Percentiles rank a stretch among this genome's conserved stretches.
These are phyloP conservation scores for Spodoptera exigua DNA, from an alignment of 2,888 invertebrate species.

Conservation along the genomic window DNA sequence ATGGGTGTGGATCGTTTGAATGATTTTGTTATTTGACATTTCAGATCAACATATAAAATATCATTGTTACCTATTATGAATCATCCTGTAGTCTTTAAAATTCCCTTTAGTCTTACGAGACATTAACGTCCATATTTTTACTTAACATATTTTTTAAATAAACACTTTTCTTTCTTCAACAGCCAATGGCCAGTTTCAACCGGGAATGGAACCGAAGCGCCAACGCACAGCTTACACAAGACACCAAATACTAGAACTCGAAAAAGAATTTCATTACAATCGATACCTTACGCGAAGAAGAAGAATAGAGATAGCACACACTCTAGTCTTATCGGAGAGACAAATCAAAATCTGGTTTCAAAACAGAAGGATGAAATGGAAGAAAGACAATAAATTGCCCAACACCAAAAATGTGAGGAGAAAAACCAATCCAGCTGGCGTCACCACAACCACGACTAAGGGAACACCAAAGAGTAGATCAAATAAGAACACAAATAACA, in stretches of 20 bases:
- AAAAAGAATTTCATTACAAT: slow-evolving; percentile 99
- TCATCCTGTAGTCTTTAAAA: too few relatives aligned
- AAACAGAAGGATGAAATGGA: slow-evolving; percentile 94
- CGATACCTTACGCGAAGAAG: slow-evolving; percentile 98
- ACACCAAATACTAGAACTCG: slow-evolving; percentile 98
- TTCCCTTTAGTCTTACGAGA: too few relatives aligned
- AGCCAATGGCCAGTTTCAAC: slow-evolving; percentile 96
- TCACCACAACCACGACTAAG: slow-evolving; percentile 89
- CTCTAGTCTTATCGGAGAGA: slow-evolving; percentile 96
- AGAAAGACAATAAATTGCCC: slow-evolving; percentile 95
- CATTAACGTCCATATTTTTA: too few relatives aligned
- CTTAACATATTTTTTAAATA: slow-evolving; percentile 2
- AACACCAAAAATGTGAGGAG: slow-evolving; percentile 94
- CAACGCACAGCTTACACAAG: slow-evolving; percentile 99
- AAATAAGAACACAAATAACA: slow-evolving; percentile 88
- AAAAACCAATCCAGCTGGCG: slow-evolving; percentile 93
- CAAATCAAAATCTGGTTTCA: slow-evolving; percentile 97
- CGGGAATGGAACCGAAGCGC: slow-evolving; percentile 98
- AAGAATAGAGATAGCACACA: slow-evolving; percentile 99
- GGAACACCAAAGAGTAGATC: slow-evolving; percentile 92
- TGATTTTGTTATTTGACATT: neutral
- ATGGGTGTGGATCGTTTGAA: slow-evolving; percentile 10
- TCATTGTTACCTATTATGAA: too few relatives aligned
- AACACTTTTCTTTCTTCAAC: slow-evolving; percentile 81
- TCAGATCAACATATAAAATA: neutral